Base-by-base conservation (phyloP, 2,888 invertebrate genomes). In the Schizotus pectinicornis region DNA sequence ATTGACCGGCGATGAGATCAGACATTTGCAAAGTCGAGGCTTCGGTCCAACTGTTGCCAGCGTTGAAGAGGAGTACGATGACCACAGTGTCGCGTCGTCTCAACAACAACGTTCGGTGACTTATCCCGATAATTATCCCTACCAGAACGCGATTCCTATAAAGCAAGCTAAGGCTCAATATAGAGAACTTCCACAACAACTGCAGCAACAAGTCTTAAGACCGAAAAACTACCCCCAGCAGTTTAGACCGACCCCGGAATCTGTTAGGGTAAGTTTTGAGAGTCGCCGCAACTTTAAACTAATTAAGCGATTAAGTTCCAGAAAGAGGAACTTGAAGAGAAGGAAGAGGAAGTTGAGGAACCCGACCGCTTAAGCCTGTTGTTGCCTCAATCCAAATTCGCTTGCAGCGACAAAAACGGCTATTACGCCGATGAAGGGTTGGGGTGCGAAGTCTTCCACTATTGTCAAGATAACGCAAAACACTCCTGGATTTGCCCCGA, bases 401-500 rank as follows among this genome's bases (percentile, higher is more conserved):
- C 86, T 73, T 95, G 95, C 77, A 84, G 84, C 35, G 86, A 85
- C 70, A 91, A 89, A 74, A 90, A 90, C 74, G 95, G 95, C 6
- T 95, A 95, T 81, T 95, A 95, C 75, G 95, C 95, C 22, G 95
- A 95, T 74, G 91, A 93, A 72, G 91, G 90, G 39, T 84, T 95
- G 14, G 87, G 87, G 71, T 95, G 95, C 74, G 94, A 95, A 80
- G 93, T 95, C 35, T 95, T 95, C 86, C 95, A 95, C 76, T 95
- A 95, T 79, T 95, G 95, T 75, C 93, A 94, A 75, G 94, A 93
- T 68, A 91, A 89, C 69, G 91, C 91, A 35, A 90, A 89, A 73
- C 94, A 95, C 79, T 94, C 94, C 1, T 95, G 95, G 94, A 89
- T 95, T 71, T 95, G 95, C 71, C 95, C 95, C 0, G 92, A 94